These are phyloP conservation scores for Pyrgus malvae DNA, from an alignment of 2,888 invertebrate species.

Conservation along the genomic window DNA sequence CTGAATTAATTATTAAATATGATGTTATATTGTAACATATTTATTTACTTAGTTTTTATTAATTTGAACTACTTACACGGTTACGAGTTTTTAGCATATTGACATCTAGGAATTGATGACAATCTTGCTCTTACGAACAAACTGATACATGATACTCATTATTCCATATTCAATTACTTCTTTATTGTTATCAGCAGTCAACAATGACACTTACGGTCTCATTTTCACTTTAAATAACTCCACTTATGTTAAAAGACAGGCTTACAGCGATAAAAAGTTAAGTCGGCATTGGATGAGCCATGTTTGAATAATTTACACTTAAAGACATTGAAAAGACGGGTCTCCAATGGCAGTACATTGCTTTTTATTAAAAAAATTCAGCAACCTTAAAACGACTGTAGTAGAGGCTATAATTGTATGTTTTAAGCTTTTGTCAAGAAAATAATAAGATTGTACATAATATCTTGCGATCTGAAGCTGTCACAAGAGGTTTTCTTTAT, in stretches of 20 bases:
- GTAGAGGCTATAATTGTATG: slow-evolving; percentile 37
- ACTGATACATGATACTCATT: background rate
- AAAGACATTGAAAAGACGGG: slow-evolving; percentile 61
- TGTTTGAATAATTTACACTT: slow-evolving; percentile 78
- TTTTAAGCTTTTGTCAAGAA: slow-evolving; percentile 18
- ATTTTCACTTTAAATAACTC: slow-evolving; percentile 48
- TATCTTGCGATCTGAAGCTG: slow-evolving; percentile 58
- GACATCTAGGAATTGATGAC: no score
- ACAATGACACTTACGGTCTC: slow-evolving; percentile 15
- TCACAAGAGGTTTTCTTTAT: slow-evolving; percentile 61
- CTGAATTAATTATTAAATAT: no score
- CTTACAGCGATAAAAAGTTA: slow-evolving; percentile 64
- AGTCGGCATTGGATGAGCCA: slow-evolving; percentile 63
- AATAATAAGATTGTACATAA: slow-evolving; percentile 43
- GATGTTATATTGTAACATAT: no score
- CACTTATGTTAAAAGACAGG: slow-evolving; percentile 65
- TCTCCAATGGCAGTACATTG: slow-evolving; percentile 42
- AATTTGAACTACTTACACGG: no score
- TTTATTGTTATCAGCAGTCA: background rate
- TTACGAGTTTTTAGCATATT: no score
- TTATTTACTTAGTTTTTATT: no score
- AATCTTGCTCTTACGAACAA: no score
- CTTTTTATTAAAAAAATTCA: slow-evolving; percentile 10
- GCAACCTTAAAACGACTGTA: slow-evolving; percentile 33
- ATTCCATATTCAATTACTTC: background rate